Evolutionary conservation across 2,113 vertebrate genomes (phyloP).

Genomic region (Bubalus kerabau): DNA sequence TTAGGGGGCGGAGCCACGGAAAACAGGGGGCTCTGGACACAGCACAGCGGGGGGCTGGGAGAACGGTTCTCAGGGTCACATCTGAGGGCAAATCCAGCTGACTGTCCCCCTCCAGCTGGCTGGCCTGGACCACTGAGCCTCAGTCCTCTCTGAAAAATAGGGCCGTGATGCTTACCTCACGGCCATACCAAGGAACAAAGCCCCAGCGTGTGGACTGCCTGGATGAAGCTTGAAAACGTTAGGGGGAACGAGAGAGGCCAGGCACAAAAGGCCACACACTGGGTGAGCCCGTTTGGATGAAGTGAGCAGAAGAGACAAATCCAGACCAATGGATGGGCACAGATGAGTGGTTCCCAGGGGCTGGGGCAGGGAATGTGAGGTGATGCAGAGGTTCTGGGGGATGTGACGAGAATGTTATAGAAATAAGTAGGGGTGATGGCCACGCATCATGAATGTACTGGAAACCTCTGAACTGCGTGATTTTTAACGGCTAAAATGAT

Average conservation of each 20-base stretch:
- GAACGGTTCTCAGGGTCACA: not conserved
- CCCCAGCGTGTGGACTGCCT: accelerated
- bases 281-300: accelerated
- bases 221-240: accelerated
- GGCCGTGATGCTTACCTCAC: accelerated
- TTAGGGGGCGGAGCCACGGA: accelerated
- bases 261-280: accelerated
- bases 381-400: not conserved
- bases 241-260: not conserved
- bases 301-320: too few relatives aligned
- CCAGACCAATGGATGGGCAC: not conserved
- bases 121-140: not conserved
- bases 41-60: not conserved
- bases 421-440: accelerated
- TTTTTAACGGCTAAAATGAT: not conserved
- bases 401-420: not conserved
- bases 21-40: not conserved
- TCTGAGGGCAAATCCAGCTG: not conserved
- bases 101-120: not conserved
- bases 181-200: accelerated
- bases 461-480: not conserved
- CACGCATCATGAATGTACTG: too few relatives aligned
- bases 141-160: accelerated
- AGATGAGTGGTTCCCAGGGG: accelerated
- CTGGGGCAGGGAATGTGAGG: accelerated